A percentile compares a stretch with the other conserved stretches of the same genome.
Evolutionary conservation across 2,113 vertebrate genomes (phyloP).

Genomic region (Prinia subflava): DNA sequence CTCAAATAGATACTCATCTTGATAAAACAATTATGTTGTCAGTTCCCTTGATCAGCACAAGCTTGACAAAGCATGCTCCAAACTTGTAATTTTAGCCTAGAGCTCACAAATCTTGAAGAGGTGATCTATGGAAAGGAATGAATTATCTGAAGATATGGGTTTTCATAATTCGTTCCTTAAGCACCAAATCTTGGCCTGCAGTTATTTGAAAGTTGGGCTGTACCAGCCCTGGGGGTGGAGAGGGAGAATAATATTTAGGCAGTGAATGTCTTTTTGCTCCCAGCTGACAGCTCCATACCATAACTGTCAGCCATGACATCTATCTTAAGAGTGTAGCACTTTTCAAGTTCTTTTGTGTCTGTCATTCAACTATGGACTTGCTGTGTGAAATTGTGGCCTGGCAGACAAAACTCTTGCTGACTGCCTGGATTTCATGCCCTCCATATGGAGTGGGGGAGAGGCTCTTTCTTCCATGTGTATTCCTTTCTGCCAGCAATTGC

Average conservation of each 20-base stretch:
- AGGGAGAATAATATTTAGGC: constrained; percentile 18
- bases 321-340: background rate
- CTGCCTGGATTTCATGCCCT: background rate
- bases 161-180: background rate
- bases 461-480: background rate
- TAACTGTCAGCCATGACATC: constrained; percentile 45
- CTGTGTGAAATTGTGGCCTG: background rate
- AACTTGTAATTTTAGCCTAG: constrained; percentile 44
- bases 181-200: constrained; percentile 22
- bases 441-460: background rate
- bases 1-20: background rate
- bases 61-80: constrained; percentile 28
- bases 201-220: background rate
- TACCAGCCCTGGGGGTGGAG: background rate
- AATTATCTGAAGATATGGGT: background rate
- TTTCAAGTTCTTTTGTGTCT: constrained; percentile 38
- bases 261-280: background rate
- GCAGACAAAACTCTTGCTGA: background rate
- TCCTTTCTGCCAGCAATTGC: background rate
- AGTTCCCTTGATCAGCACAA: constrained; percentile 40
- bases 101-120: constrained; percentile 32
- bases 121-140: background rate
- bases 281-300: constrained; percentile 25
- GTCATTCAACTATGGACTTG: background rate
- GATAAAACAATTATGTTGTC: constrained; percentile 19